Evolutionary conservation across 2,888 invertebrate species (phyloP).

Genomic region (Celastrina argiolus): DNA sequence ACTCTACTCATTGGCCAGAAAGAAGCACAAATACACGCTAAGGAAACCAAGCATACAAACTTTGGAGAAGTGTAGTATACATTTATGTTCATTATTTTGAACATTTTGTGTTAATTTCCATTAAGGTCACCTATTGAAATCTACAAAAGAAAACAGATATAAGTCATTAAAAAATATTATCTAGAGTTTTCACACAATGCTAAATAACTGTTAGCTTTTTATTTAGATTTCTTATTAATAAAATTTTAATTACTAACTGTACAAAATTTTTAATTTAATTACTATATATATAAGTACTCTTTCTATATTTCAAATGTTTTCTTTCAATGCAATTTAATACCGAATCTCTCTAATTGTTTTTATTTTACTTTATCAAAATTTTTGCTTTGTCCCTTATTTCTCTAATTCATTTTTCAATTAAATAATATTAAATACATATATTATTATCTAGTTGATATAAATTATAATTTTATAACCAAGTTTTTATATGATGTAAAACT

Average conservation of each 20-base stretch:
- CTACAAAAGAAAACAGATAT: neutral
- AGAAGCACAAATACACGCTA: slow-evolving; percentile 91
- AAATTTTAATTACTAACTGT: neutral
- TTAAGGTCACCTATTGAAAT: slow-evolving; percentile 11
- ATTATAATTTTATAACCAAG: no score
- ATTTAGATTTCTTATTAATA: neutral
- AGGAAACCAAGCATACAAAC: slow-evolving; percentile 87
- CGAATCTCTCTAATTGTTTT: neutral
- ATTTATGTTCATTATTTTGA: neutral
- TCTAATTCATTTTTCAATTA: no score
- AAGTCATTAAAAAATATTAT: neutral
- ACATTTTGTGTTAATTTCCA: slow-evolving; percentile 22
- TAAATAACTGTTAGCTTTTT: slow-evolving; percentile 4
- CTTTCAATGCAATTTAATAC: neutral
- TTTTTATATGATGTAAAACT: no score
- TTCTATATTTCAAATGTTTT: neutral
- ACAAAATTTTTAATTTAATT: neutral
- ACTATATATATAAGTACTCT: neutral
- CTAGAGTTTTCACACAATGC: neutral
- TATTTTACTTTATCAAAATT: neutral
- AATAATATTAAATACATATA: no score
- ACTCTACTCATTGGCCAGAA: slow-evolving; percentile 85
- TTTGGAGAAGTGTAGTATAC: slow-evolving; percentile 85
- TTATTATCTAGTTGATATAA: no score
- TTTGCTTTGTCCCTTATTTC: no score